Percentiles rank a stretch among this genome's conserved stretches.
phyloP scores from a whole-genome alignment of 1,140 invertebrate species.

The Bombus ignitus region DNA sequence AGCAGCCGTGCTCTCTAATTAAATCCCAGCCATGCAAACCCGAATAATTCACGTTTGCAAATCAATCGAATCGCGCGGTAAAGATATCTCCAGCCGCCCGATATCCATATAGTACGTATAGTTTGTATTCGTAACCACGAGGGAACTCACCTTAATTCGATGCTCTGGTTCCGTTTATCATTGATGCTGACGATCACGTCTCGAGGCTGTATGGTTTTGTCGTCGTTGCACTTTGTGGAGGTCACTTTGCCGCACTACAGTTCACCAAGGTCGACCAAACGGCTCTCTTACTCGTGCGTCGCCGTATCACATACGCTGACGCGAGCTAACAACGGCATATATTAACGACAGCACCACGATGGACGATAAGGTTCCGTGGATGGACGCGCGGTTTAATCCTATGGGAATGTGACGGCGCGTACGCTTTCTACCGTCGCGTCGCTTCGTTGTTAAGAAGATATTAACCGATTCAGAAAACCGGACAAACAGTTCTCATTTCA shows the following conservation, averaged over 20 bases:
- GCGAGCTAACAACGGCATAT: not conserved
- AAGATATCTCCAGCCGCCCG: not conserved
- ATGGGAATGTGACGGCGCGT: not conserved
- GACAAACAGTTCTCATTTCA: not conserved
- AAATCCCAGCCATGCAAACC: slow-evolving; percentile 35
- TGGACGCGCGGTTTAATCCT: slow-evolving; percentile 1
- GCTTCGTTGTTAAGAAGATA: not conserved
- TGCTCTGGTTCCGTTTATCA: slow-evolving; percentile 72
- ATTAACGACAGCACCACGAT: not conserved
- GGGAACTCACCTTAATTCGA: slow-evolving; percentile 73
- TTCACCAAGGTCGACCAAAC: slow-evolving; percentile 48
- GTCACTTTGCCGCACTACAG: slow-evolving; percentile 73
- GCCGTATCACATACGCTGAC: not conserved
- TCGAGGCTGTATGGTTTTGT: slow-evolving; percentile 73
- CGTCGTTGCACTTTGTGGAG: slow-evolving; percentile 72
- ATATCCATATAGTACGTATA: not conserved
- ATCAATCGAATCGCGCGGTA: not conserved
- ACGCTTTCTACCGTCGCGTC: not conserved
- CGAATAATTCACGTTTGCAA: slow-evolving; percentile 1
- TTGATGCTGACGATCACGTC: slow-evolving; percentile 77
- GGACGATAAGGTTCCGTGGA: not conserved
- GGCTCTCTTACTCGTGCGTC: not conserved
- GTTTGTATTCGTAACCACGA: no score
- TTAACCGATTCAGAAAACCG: not conserved
- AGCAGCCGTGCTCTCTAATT: slow-evolving; percentile 54